These are phyloP conservation scores for Semnopithecus entellus DNA, from an alignment of 2,113 vertebrate genomes.

Conservation along the genomic window DNA sequence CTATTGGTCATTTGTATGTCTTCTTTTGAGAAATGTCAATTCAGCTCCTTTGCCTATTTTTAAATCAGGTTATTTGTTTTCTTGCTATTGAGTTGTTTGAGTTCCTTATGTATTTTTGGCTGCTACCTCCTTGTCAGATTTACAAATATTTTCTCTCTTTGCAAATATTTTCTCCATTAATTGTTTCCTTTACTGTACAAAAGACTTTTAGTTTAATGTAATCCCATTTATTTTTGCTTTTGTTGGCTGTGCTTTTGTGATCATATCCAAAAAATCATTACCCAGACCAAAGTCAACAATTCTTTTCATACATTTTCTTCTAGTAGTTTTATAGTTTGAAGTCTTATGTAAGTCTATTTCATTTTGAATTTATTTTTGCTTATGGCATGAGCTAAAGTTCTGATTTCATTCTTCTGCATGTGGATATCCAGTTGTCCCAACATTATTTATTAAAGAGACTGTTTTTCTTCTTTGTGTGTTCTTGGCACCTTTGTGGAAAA, in stretches of 20 bases:
- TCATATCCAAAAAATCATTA: background rate
- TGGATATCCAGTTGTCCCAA: background rate
- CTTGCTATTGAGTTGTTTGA: background rate
- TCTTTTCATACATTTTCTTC: background rate
- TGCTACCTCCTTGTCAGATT: background rate
- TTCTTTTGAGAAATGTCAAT: background rate
- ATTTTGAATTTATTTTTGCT: background rate
- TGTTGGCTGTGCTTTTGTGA: background rate
- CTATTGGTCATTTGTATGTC: background rate
- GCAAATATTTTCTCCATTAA: too few relatives aligned
- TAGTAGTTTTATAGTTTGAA: background rate
- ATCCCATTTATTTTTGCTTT: background rate
- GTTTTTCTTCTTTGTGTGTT: background rate
- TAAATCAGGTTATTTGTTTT: background rate
- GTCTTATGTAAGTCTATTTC: background rate
- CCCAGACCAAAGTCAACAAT: background rate
- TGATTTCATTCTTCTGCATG: background rate
- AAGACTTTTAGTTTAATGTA: background rate
- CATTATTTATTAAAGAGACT: background rate
- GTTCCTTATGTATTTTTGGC: background rate
- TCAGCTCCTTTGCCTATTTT: background rate
- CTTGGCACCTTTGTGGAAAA: background rate
- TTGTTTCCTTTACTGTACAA: too few relatives aligned
- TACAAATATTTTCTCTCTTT: background rate
- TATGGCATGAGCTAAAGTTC: background rate